Conservation (phyloP, 1,140 invertebrate species). For the Chelonus insularis region DNA sequence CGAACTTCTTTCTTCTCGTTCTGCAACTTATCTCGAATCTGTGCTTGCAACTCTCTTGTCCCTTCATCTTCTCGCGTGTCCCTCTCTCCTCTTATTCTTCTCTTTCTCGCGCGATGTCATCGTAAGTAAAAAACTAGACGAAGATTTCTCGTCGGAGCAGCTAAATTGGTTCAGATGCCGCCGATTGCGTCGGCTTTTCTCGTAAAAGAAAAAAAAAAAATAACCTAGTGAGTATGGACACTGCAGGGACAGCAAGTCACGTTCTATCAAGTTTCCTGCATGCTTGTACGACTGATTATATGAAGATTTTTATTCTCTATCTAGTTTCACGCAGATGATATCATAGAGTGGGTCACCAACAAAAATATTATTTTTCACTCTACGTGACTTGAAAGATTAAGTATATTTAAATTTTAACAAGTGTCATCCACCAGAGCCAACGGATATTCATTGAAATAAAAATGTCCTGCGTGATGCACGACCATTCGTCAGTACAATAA, state of each 20-base stretch:
- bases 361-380: conserved; percentile 3
- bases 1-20: conserved; percentile 21
- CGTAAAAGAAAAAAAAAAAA: background rate
- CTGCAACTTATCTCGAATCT: conserved; percentile 25
- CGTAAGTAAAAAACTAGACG: conserved; percentile 21
- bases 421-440: too few species aligned
- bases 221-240: background rate
- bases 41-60: conserved; percentile 23
- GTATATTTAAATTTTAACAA: too few species aligned
- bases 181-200: conserved; percentile 25
- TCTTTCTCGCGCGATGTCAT: conserved; percentile 4
- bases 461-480: conserved; percentile 10
- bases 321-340: conserved; percentile 18
- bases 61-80: conserved; percentile 10
- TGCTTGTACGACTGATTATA: conserved; percentile 16
- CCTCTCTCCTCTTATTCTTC: conserved; percentile 7
- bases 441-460: too few species aligned
- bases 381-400: conserved; percentile 14
- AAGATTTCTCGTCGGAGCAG: conserved; percentile 23
- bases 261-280: conserved; percentile 19
- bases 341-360: conserved; percentile 6
- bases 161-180: conserved; percentile 30
- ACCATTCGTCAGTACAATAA: conserved; percentile 19
- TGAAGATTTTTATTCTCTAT: conserved; percentile 20
- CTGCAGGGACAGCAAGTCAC: conserved; percentile 3